Evolutionary conservation across 1,140 invertebrate genomes (phyloP).

Genomic region (Tribolium castaneum): DNA sequence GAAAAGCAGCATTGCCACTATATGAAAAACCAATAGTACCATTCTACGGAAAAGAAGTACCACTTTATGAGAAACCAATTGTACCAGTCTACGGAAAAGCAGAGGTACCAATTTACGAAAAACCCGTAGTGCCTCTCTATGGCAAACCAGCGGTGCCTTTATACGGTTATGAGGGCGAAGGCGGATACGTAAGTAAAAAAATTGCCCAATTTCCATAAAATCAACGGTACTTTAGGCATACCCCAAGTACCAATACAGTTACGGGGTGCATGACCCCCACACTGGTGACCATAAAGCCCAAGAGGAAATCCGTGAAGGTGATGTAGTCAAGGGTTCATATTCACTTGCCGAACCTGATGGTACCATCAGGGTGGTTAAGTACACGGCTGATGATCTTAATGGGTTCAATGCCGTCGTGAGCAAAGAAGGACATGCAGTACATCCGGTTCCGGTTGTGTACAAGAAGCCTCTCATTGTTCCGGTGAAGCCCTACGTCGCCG

Average conservation of each 20-base stretch:
- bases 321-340: conserved; percentile 43
- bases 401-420: conserved; percentile 48
- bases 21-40: not conserved
- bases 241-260: conserved; percentile 29
- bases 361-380: conserved; percentile 66
- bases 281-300: conserved; percentile 59
- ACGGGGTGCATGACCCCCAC: conserved; percentile 63
- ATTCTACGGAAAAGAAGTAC: not conserved
- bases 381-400: conserved; percentile 67
- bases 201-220: not conserved
- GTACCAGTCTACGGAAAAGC: not conserved
- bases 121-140: not conserved
- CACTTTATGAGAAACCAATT: not conserved
- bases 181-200: not conserved
- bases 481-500: not conserved
- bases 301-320: conserved; percentile 47
- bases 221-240: conserved; percentile 9
- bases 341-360: conserved; percentile 66
- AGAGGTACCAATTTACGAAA: not conserved
- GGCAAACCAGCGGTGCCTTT: not conserved
- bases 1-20: not conserved
- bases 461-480: not conserved
- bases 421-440: conserved; percentile 38
- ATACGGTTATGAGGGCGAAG: not conserved
- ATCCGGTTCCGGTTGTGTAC: conserved; percentile 14